Base-by-base conservation (phyloP, 1,140 invertebrate genomes). In the Phocides pigmalion region DNA sequence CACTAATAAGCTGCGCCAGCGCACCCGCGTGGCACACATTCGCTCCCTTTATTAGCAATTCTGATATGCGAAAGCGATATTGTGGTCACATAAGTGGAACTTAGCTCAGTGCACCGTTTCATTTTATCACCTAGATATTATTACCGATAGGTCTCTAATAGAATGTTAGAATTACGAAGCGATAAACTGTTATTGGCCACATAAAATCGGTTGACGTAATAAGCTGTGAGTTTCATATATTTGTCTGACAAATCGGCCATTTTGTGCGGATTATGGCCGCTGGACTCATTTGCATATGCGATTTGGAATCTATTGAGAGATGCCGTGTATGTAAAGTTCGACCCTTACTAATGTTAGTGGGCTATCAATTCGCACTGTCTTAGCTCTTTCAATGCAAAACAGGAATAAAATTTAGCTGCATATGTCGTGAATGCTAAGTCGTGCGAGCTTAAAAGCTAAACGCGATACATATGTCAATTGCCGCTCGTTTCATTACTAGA, bases 61-160 rank as follows among this genome's bases (percentile, higher is more conserved):
- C 84, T 74, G 82, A 88, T 88, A 84, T 72, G 79, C 76, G 82
- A 82, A 84, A 84, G 81, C 82, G 75, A 84, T 87, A 84, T 74
- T 77, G 70, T 76, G 77, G 69, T 68, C 77, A 80, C 79, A 84
- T 87, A 87, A 84, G 80, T 81, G 78, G 78, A 79, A 68, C 73
- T 74, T 74, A 76, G 70, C 73, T 47, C 32, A 61, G 69, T 56
- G 62, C 70, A 71, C 76, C 72, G 72, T 76, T 79, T 72, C 71
- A 78, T 86, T 87, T 84, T 86, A 87, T 86, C 81, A 78, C 75
- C 76, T 53, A 65, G 73, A 85, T 85, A 85, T 82, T 82, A 79
- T 78, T 74, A 65, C 63, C 62, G 76, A 81, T 81, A 84, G 66
- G 47, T 61, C 64, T 74, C 82, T 84, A 84, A 84, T 84, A 83